Percentiles rank a stretch among this genome's conserved stretches.
These are phyloP conservation scores for Tuta absoluta DNA, from an alignment of 2,888 invertebrate species.

Conservation along the genomic window DNA sequence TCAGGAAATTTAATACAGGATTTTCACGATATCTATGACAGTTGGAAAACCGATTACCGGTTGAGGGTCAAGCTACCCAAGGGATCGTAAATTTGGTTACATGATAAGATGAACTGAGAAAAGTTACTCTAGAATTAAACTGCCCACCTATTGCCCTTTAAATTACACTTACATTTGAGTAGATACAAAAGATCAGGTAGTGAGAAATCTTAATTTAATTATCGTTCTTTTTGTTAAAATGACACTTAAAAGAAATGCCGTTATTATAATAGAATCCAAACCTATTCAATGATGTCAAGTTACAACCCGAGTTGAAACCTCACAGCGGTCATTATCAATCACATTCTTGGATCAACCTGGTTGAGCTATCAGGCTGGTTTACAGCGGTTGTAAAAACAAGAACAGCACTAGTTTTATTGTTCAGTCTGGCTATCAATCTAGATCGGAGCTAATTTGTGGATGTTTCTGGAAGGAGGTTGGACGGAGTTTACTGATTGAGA, in stretches of 20 bases:
- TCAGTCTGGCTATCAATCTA: background rate
- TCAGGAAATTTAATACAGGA: conserved; percentile 36
- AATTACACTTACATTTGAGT: too few relatives aligned
- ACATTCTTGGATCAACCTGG: background rate
- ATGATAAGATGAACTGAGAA: background rate
- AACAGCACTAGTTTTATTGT: conserved; percentile 11
- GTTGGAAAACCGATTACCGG: background rate
- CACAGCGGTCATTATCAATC: conserved; percentile 4
- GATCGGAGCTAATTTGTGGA: background rate
- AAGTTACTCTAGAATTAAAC: too few relatives aligned
- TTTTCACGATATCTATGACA: conserved; percentile 32
- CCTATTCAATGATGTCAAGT: background rate
- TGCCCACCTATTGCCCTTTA: too few relatives aligned
- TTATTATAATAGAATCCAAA: background rate
- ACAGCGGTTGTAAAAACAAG: background rate
- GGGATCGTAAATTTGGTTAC: background rate
- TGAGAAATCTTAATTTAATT: too few relatives aligned
- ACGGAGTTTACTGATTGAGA: background rate
- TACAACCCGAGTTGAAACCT: background rate
- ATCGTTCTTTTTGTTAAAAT: too few relatives aligned
- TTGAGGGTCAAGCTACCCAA: background rate
- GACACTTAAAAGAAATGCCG: background rate
- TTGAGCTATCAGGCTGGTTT: conserved; percentile 9
- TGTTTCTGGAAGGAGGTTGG: background rate
- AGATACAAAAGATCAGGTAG: too few relatives aligned